Conservation (phyloP, 2,113 vertebrate species). For the Phylloscopus whistleri region DNA sequence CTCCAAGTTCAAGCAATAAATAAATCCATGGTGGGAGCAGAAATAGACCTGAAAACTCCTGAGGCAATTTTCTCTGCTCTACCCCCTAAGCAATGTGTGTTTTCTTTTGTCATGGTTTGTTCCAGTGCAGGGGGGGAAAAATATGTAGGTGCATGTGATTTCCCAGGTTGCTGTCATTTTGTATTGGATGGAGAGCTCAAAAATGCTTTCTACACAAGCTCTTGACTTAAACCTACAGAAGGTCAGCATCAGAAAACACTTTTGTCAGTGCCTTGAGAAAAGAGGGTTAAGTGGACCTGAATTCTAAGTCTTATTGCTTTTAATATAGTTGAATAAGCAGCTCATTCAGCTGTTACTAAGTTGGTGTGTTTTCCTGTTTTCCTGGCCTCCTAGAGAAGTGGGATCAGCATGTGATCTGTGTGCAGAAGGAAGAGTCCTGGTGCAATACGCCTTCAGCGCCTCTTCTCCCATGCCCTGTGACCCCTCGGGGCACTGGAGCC, state of each 20-base stretch:
- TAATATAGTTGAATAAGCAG: conserved; percentile 1
- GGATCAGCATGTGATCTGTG: conserved; percentile 98
- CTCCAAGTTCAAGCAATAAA: background rate
- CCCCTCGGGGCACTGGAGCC: conserved; percentile 96
- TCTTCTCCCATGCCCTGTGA: conserved; percentile 93
- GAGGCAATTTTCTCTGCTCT: background rate
- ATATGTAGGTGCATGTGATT: background rate
- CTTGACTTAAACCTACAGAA: background rate
- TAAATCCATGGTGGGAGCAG: background rate
- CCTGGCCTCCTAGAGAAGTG: conserved; percentile 99
- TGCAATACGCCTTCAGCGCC: conserved; percentile 92
- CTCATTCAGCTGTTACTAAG: conserved; percentile 84
- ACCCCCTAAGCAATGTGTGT: background rate
- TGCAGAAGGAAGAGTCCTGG: conserved; percentile 85
- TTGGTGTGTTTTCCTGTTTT: conserved; percentile 84
- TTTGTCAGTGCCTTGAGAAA: background rate
- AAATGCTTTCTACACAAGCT: background rate
- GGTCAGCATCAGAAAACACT: background rate
- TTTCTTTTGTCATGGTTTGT: background rate
- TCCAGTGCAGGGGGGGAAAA: rapidly evolving
- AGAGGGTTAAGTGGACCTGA: background rate
- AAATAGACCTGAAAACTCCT: background rate
- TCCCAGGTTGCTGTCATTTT: background rate
- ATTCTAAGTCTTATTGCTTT: conserved; percentile 18
- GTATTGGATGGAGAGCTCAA: background rate